Conservation (phyloP, 1,140 invertebrate species). For the Tetranychus cinnabarinus region DNA sequence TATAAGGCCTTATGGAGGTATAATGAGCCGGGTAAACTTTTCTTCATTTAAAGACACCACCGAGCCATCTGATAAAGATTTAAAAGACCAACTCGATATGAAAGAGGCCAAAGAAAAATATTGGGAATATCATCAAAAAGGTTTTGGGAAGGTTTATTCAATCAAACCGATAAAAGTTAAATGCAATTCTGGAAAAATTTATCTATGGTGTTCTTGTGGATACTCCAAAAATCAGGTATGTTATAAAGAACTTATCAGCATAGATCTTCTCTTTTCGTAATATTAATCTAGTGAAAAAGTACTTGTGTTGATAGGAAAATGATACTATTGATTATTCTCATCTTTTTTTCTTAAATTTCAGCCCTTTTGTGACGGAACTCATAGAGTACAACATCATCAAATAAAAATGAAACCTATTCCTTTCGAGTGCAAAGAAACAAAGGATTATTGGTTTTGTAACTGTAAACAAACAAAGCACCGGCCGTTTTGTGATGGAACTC, state of each 20-base stretch:
- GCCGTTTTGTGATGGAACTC: slow-evolving; percentile 94
- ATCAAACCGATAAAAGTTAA: slow-evolving; percentile 63
- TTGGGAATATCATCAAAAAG: slow-evolving; percentile 15
- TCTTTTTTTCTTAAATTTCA: slow-evolving; percentile 19
- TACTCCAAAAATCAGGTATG: slow-evolving; percentile 50
- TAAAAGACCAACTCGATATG: neutral
- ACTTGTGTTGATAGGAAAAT: neutral
- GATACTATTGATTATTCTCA: neutral
- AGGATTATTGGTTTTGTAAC: slow-evolving; percentile 92
- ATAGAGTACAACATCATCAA: slow-evolving; percentile 42
- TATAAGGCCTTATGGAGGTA: too few species aligned
- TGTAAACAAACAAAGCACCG: slow-evolving; percentile 85
- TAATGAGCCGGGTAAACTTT: too few species aligned
- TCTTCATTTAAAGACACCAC: neutral
- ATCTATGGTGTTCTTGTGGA: slow-evolving; percentile 83
- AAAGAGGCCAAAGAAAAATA: slow-evolving; percentile 6
- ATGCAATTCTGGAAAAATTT: slow-evolving; percentile 50
- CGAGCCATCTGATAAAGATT: neutral
- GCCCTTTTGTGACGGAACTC: slow-evolving; percentile 82
- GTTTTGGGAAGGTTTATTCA: slow-evolving; percentile 51
- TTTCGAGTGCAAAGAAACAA: slow-evolving; percentile 61
- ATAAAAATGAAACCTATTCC: slow-evolving; percentile 37
- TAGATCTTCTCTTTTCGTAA: neutral
- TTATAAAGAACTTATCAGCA: neutral
- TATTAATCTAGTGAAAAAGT: neutral